These are phyloP conservation scores for Spheniscus mendiculus DNA, from an alignment of 2,113 vertebrate genomes.

Conservation along the genomic window DNA sequence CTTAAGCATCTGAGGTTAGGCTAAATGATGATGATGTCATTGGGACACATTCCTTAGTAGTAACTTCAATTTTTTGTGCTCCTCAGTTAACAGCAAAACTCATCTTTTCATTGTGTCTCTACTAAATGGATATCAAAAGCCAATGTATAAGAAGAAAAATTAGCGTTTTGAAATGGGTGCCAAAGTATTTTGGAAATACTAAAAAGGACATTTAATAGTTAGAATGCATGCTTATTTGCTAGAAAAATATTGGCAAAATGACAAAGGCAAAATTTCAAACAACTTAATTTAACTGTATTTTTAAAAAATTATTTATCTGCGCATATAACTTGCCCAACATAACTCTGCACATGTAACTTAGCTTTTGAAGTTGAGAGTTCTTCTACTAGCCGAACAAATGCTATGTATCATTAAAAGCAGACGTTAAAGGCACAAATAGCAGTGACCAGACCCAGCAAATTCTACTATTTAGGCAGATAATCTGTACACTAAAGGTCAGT, in stretches of 20 bases:
- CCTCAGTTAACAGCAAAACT: background rate
- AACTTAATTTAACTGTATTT: background rate
- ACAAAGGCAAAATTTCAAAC: background rate
- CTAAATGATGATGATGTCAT: background rate
- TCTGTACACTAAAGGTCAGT: background rate
- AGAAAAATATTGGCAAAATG: background rate
- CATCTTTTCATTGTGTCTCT: background rate
- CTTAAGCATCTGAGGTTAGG: background rate
- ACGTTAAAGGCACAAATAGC: background rate
- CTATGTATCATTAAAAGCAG: background rate
- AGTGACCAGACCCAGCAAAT: background rate
- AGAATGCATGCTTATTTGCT: background rate
- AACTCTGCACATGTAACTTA: background rate
- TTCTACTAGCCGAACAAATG: background rate
- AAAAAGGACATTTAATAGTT: background rate
- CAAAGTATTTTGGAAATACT: background rate
- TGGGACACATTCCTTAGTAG: background rate
- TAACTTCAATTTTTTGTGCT: background rate
- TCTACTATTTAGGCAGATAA: background rate
- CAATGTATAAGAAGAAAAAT: background rate
- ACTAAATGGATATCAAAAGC: background rate
- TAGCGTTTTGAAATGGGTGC: background rate
- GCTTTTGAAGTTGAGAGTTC: background rate
- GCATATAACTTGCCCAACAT: background rate
- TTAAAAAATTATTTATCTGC: background rate